Conservation (phyloP, 2,797 vertebrate genomes). For the Macropodus opercularis region DNA sequence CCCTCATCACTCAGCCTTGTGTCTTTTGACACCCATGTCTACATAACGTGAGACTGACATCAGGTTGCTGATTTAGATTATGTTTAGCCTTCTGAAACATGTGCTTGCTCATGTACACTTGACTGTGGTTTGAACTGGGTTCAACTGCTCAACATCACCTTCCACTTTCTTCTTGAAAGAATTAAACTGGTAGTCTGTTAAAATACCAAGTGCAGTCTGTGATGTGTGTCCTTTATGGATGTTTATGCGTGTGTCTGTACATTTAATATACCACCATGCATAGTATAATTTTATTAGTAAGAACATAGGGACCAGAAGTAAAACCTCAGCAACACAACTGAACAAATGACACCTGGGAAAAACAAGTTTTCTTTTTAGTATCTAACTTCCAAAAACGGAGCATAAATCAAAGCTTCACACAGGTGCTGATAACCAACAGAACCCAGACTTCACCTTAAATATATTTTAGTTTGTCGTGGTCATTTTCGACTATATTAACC, state of each 20-base stretch:
- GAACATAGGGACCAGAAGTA: neutral
- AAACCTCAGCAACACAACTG: neutral
- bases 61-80: conserved; percentile 27
- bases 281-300: neutral
- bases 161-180: conserved; percentile 26
- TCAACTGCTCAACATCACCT: conserved; percentile 25
- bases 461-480: conserved; percentile 26
- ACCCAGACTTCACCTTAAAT: conserved; percentile 27
- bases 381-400: neutral
- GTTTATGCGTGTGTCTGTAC: conserved; percentile 8
- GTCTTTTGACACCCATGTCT: conserved; percentile 19
- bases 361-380: neutral
- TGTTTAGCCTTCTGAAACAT: conserved; percentile 14
- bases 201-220: conserved; percentile 19
- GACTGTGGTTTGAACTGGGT: conserved; percentile 26
- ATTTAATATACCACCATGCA: neutral
- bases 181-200: conserved; percentile 22
- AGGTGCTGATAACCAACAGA: too few relatives aligned
- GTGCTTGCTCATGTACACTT: conserved; percentile 9
- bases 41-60: conserved; percentile 17
- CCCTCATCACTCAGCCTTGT: conserved; percentile 2
- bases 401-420: too few relatives aligned
- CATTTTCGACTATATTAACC: conserved; percentile 20
- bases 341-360: neutral
- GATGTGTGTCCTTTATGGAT: conserved; percentile 25